Evolutionary conservation across 2,113 vertebrate genomes (phyloP).

Genomic region (Pholis gunnellus): DNA sequence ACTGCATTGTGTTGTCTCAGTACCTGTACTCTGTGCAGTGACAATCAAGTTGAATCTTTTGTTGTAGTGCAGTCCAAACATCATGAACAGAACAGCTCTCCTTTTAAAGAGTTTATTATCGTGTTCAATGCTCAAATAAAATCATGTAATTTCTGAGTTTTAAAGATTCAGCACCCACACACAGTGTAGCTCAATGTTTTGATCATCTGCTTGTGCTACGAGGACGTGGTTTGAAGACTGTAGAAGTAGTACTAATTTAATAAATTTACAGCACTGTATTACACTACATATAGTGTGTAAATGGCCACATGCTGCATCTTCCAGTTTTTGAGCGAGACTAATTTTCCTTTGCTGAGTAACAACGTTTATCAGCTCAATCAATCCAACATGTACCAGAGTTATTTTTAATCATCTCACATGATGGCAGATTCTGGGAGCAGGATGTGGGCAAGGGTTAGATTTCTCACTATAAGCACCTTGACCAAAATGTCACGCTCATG

Average conservation of each 20-base stretch:
- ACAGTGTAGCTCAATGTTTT: background rate
- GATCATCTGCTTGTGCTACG: background rate
- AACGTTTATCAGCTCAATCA: slow-evolving; percentile 49
- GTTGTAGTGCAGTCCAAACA: background rate
- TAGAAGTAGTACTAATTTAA: background rate
- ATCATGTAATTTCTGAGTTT: background rate
- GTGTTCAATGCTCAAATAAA: background rate
- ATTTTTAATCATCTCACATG: slow-evolving; percentile 53
- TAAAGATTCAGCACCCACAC: background rate
- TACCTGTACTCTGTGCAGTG: too few species aligned
- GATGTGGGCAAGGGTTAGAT: slow-evolving; percentile 41
- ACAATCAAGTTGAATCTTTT: background rate
- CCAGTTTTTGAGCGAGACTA: slow-evolving; percentile 4
- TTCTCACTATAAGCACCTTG: slow-evolving; percentile 67
- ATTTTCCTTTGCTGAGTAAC: slow-evolving; percentile 34
- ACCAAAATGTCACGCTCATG: slow-evolving; percentile 74
- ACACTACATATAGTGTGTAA: background rate
- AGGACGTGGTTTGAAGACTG: background rate
- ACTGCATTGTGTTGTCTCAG: background rate
- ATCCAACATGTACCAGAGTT: slow-evolving; percentile 21
- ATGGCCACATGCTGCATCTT: slow-evolving; percentile 26
- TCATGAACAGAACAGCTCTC: background rate
- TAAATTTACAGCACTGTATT: background rate
- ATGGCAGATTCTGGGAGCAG: slow-evolving; percentile 44
- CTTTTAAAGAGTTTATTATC: background rate